Conservation (phyloP, 2,888 invertebrate genomes). For the Fragum sueziense region DNA sequence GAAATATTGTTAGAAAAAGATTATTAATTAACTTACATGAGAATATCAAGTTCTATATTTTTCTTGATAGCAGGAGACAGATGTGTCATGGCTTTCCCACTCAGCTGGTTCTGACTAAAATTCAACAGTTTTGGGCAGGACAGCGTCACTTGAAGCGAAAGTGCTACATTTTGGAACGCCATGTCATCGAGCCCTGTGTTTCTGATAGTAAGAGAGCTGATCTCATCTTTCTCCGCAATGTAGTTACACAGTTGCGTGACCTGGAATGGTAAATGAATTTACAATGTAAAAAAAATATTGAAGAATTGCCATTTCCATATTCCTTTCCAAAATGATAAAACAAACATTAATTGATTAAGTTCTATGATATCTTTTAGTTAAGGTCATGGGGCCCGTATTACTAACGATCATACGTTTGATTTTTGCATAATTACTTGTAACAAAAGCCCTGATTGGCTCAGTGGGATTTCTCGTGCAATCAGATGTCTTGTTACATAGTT, state of each 20-base stretch:
- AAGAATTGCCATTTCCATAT: too few species aligned
- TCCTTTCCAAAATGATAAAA: too few species aligned
- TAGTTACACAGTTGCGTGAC: conserved; percentile 63
- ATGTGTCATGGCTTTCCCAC: conserved; percentile 57
- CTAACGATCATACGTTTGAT: too few species aligned
- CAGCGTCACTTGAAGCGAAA: conserved; percentile 60
- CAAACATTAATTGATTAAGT: too few species aligned
- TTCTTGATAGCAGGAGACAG: conserved; percentile 62
- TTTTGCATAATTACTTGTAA: too few species aligned
- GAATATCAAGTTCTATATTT: conserved; percentile 69
- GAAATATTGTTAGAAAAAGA: too few species aligned
- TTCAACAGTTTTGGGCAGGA: conserved; percentile 71
- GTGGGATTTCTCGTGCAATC: too few species aligned
- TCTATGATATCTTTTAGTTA: too few species aligned
- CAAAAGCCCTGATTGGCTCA: too few species aligned
- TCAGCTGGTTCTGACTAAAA: conserved; percentile 71
- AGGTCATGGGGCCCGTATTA: too few species aligned
- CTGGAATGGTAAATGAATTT: conserved; percentile 46
- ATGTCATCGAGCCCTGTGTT: conserved; percentile 69
- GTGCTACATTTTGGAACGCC: conserved; percentile 58
- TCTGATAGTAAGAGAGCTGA: conserved; percentile 66
- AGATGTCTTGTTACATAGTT: too few species aligned
- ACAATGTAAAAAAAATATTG: too few species aligned
- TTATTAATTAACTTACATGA: conserved; percentile 75
- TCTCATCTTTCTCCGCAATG: conserved; percentile 53